Base-by-base conservation (phyloP, 2,888 invertebrate genomes). In the Meta bourneti region DNA sequence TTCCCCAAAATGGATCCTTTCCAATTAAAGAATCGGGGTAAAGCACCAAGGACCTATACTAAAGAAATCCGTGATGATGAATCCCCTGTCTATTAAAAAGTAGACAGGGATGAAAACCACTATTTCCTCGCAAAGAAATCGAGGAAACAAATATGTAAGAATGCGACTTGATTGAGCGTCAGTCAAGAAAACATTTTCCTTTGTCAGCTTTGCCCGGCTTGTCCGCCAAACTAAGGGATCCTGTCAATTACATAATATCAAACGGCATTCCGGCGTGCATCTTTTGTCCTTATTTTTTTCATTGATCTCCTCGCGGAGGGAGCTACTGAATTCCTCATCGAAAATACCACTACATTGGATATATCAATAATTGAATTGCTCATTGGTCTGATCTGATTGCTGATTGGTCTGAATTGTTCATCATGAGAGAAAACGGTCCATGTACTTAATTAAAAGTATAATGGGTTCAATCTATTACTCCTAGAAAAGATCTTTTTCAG, bases 241-340 rank as follows among this genome's bases (percentile, higher is more conserved):
- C 87, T 87, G 87, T 87, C 87, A 87, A 87, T 87, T 87, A 79
- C 87, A 79, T 87, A 87, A 87, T 79, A 87, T 87, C 87, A 87
- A 87, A 34, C 87, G 71, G 87, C 79, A 87, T 87, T 87, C 87
- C 87, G 52, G 52, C 72, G 49, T 48, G 51, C 87, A 87, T 80
- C 87, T 72, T 87, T 87, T 87, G 87, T 87, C 87, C 87, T 70
- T 79, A 72, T 71, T 71, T 80, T 80, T 87, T 87, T 87, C 87
- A 87, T 87, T 87, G 87, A 87, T 87, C 87, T 71, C 52, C 13
- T 79, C 87, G 70, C 54, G 70, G 79, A 86, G 70, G 79, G 72
- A 79, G 71, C 34, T 34, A 34, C 4, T 34, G 34, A 34, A 34
- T 34, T 34, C 34, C 34, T 34, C 34, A 34, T 34, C 34, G 34